Evolutionary conservation across 1,140 invertebrate genomes (phyloP), one percentile per base, ranked within the genome.

Genomic region (Caenorhabditis remanei): DNA sequence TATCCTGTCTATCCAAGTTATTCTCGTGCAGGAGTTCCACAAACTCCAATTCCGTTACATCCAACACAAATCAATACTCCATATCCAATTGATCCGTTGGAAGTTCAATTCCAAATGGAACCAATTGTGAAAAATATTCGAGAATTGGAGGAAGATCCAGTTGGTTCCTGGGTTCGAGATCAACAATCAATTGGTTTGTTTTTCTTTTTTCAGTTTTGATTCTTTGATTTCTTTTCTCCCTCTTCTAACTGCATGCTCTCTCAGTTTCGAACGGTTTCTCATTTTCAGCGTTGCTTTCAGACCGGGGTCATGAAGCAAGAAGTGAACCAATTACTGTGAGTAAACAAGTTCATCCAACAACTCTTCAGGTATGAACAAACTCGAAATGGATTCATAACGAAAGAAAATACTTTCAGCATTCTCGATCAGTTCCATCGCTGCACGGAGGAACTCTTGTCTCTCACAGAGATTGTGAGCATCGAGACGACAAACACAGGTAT

Each of bases 311-410:
- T 16, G 87, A 89, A 43, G 85, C 89, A 32, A 87, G 87, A 65
- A 89, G 87, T 53, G 89, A 89, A 63, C 89, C 89, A 41, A 87
- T 87, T 61, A 88, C 89, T 19, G 89, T 89, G 6, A 82, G 40
- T 19, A 65, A 83, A 40, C 61, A 67, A 43, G 88, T 84, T 16
- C 50, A 58, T 13, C 63, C 48, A 6, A 79, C 53, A 5, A 56
- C 46, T 16, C 53, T 61, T 21, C 83, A 48, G 32, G 58, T 85
- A 4, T 5, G 43, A 41, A 19, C 53, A 1, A 16, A 53, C 21
- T 56, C 1, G 48, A n/a, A 19, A 41, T 14, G 6, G 21, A n/a
- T n/a, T 32, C 0, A 65, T 4, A 41, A n/a, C n/a, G 0, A 46
- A 41, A 8, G n/a, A 56, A 5, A 4, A 56, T 43, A 8, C n/a